A percentile compares a stretch with the other conserved stretches of the same genome.
Conservation (phyloP, 2,797 vertebrate genomes). For the Pristis pectinata region DNA sequence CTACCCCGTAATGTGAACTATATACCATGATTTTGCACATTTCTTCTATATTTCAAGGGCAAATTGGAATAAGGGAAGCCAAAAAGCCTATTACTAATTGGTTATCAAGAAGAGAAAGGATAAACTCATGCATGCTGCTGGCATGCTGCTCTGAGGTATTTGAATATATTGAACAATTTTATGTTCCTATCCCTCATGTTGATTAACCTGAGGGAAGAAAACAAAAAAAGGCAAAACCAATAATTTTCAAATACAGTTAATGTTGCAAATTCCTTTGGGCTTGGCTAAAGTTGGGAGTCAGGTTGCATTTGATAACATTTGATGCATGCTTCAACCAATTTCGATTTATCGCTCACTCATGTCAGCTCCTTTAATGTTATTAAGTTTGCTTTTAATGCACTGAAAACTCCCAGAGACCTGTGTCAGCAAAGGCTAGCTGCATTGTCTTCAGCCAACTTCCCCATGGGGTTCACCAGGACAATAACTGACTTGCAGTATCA, state of each 20-base stretch:
- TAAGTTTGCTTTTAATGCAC: neutral
- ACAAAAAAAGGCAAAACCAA: constrained; percentile 6
- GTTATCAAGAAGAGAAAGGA: neutral
- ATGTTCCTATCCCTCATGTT: too few relatives aligned
- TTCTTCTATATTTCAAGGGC: neutral
- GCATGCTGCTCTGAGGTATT: neutral
- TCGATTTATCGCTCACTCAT: neutral
- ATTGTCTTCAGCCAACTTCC: neutral
- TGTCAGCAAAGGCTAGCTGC: neutral
- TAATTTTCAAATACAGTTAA: constrained; percentile 12
- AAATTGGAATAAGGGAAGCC: too few relatives aligned
- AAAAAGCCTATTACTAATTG: too few relatives aligned
- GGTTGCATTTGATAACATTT: neutral
- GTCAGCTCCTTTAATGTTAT: neutral
- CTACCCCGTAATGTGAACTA: neutral
- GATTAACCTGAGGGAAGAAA: neutral
- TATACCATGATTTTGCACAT: neutral
- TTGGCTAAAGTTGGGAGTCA: neutral
- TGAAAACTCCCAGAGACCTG: neutral
- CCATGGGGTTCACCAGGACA: neutral
- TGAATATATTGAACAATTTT: neutral
- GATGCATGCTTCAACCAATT: neutral
- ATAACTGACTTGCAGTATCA: neutral
- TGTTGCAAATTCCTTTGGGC: neutral
- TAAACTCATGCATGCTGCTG: neutral